These are phyloP conservation scores for Drosophila arawakana DNA, from an alignment of 1,140 invertebrate species.

Conservation along the genomic window DNA sequence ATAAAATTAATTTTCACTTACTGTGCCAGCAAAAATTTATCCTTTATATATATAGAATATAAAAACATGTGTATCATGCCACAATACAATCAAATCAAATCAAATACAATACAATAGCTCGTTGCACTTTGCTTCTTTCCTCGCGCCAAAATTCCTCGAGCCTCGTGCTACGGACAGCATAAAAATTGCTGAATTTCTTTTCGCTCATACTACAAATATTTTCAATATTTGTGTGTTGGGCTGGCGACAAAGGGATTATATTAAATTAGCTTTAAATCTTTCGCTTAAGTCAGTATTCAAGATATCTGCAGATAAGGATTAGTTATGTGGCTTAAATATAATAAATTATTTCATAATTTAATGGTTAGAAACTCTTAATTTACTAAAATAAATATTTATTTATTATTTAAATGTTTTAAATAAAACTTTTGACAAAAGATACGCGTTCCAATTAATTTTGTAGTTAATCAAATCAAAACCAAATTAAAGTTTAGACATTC, in stretches of 20 bases:
- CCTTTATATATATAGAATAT: constrained; percentile 50
- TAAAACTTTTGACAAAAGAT: too few species aligned
- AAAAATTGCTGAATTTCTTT: constrained; percentile 8
- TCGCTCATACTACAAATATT: neutral
- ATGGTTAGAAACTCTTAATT: too few species aligned
- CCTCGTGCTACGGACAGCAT: constrained; percentile 15
- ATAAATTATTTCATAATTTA: too few species aligned
- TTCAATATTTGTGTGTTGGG: neutral
- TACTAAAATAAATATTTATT: too few species aligned
- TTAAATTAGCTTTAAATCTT: neutral
- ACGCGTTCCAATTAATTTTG: too few species aligned
- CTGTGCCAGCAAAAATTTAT: constrained; percentile 65
- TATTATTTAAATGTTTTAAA: too few species aligned
- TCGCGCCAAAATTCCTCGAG: constrained; percentile 26
- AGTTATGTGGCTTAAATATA: too few species aligned
- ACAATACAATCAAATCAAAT: too few species aligned
- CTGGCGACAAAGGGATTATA: neutral
- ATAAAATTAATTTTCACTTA: constrained; percentile 74
- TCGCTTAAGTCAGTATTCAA: neutral
- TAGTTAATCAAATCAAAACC: too few species aligned
- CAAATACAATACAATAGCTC: constrained; percentile 20
- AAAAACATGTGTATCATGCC: constrained; percentile 33
- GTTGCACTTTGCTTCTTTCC: constrained; percentile 13
- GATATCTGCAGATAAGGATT: too few species aligned
- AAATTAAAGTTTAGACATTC: too few species aligned